Evolutionary conservation across 2,888 invertebrate species (phyloP), one percentile per base, ranked within the genome.

Genomic region (Epicampocera succincta): DNA sequence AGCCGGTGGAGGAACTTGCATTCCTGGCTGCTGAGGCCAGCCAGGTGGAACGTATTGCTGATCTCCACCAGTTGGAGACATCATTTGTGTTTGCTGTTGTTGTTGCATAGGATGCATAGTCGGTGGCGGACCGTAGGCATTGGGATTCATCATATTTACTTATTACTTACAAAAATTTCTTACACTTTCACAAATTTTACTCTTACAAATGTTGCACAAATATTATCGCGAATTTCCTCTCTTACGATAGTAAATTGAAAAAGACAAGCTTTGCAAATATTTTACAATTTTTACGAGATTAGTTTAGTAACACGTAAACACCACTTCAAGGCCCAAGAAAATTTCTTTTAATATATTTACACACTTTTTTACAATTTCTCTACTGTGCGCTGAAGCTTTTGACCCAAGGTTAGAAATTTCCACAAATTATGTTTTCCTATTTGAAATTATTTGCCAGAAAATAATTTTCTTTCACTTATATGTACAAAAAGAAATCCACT

Each of bases 71-170:
- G 74, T 33, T 17, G 77, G 46, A 19, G 65, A 52, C 52, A 77
- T 74, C 48, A 56, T 66, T 69, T 76, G 76, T 56, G 42, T 60
- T 17, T 48, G 63, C 50, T 60, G 75, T 40, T 63, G 72, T 50
- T 58, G 72, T 60, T 69, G 83, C 85, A 56, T 52, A 42, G 85
- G 86, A 72, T 87, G 88, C 82, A 88, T 88, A 71, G 86, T 86
- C 74, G 90, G 90, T 84, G 91, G 91, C 15, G 87, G 87, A 81
- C 90, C 90, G 80, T 90, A 90, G 79, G 88, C 85, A 82, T 90
- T 90, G 21, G 90, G 89, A 85, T 90, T 91, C 88, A 89, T 88
- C 19, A 79, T 85, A 50, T 58, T 68, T 12, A n/a, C n/a, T 68
- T 40, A 42, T 33, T 2, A 19, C 12, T 42, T 77, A 50, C 25